Evolutionary conservation across 1,140 invertebrate genomes (phyloP).

Genomic region (Chironomus tepperi): DNA sequence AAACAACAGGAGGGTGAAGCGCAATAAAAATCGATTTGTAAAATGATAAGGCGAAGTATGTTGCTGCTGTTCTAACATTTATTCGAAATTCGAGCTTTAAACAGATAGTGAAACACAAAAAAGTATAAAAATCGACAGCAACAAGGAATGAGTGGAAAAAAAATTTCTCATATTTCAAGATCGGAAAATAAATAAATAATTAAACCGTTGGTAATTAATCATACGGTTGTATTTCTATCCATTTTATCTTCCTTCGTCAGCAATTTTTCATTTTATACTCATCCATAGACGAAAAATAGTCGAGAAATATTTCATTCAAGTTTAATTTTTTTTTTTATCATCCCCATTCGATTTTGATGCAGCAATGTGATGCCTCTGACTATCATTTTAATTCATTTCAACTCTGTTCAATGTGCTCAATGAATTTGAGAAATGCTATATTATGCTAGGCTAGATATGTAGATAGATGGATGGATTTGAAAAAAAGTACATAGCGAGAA

Average conservation of each 20-base stretch:
- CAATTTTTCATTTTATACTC: no score
- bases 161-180: conserved; percentile 16
- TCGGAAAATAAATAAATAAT: conserved; percentile 22
- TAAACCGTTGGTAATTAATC: conserved; percentile 21
- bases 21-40: conserved; percentile 23
- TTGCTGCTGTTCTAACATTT: background rate
- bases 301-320: no score
- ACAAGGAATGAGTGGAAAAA: background rate
- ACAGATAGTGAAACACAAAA: background rate
- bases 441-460: background rate
- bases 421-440: no score
- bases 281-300: no score
- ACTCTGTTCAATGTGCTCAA: no score
- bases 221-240: conserved; percentile 8
- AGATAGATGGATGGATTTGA: background rate
- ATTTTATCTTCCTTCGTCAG: background rate
- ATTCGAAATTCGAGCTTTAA: conserved; percentile 9
- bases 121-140: background rate
- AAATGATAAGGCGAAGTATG: background rate
- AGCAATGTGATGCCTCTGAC: no score
- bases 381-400: no score
- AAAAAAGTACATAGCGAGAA: no score
- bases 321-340: no score
- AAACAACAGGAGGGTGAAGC: conserved; percentile 12
- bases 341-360: no score